These are phyloP conservation scores for Ectemnius continuus DNA, from an alignment of 2,888 invertebrate genomes.

Conservation along the genomic window DNA sequence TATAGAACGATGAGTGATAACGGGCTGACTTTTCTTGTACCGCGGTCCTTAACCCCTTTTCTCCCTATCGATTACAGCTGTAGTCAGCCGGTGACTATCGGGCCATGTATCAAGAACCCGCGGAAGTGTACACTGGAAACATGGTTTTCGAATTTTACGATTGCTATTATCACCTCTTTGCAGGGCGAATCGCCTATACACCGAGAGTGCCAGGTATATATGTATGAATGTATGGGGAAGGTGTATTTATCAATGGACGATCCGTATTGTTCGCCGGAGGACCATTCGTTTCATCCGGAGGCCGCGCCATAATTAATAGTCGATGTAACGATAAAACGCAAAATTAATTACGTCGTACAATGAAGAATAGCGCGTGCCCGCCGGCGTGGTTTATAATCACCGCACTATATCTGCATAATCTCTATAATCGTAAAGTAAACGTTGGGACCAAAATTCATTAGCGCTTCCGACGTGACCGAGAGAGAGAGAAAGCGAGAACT, in stretches of 20 bases:
- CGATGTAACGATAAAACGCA: slow-evolving; percentile 50
- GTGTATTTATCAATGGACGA: slow-evolving; percentile 47
- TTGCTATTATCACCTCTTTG: slow-evolving; percentile 24
- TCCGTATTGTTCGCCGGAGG: slow-evolving; percentile 35
- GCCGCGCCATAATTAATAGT: slow-evolving; percentile 40
- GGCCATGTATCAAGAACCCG: slow-evolving; percentile 24
- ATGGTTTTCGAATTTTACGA: slow-evolving; percentile 37
- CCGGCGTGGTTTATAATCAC: slow-evolving; percentile 13
- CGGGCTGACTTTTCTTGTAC: slow-evolving; percentile 1
- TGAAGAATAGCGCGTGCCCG: slow-evolving; percentile 30
- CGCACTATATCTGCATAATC: slow-evolving; percentile 34
- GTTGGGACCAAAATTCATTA: slow-evolving; percentile 12
- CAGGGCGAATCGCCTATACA: too few relatives aligned
- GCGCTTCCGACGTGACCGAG: background rate
- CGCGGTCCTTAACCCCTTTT: slow-evolving; percentile 1
- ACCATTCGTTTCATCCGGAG: slow-evolving; percentile 37
- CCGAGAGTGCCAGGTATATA: slow-evolving; percentile 14
- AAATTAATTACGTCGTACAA: slow-evolving; percentile 47
- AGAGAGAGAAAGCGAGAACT: too few relatives aligned
- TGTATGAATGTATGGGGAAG: background rate
- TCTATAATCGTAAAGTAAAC: slow-evolving; percentile 30
- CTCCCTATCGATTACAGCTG: background rate
- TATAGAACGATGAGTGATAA: background rate
- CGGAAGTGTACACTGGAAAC: slow-evolving; percentile 3
- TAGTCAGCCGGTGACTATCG: slow-evolving; percentile 11